phyloP scores from a whole-genome alignment of 2,888 invertebrate species.

The Sthenelais limicola region DNA sequence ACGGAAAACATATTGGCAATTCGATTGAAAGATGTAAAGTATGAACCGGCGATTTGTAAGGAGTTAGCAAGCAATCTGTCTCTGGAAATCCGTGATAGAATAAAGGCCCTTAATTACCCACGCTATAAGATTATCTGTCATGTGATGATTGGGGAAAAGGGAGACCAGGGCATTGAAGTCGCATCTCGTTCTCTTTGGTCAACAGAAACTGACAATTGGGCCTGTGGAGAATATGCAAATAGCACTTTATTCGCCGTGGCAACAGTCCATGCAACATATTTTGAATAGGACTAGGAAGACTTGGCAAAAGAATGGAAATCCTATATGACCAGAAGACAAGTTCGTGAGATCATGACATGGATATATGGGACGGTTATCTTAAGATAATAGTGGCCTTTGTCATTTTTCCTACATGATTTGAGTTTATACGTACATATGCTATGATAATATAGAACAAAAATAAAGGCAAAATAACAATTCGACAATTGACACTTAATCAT shows the following conservation, averaged over 20 bases:
- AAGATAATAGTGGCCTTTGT: too few species aligned
- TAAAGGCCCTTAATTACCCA: conserved; percentile 58
- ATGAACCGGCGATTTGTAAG: conserved; percentile 56
- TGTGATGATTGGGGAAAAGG: conserved; percentile 61
- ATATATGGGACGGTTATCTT: too few species aligned
- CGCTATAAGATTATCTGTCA: conserved; percentile 64
- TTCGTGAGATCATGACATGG: too few species aligned
- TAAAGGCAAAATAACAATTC: too few species aligned
- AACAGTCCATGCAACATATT: conserved; percentile 55
- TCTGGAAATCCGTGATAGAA: conserved; percentile 56
- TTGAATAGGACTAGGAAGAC: conserved; percentile 39
- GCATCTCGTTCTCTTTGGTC: conserved; percentile 63
- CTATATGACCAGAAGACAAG: too few species aligned
- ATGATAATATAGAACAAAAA: too few species aligned
- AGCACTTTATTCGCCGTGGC: conserved; percentile 59
- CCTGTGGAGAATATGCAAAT: conserved; percentile 59
- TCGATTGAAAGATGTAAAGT: conserved; percentile 55
- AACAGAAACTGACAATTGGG: conserved; percentile 59
- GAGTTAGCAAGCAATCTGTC: conserved; percentile 57
- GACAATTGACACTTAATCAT: too few species aligned
- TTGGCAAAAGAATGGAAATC: too few species aligned
- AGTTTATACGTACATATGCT: too few species aligned
- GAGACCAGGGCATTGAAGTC: conserved; percentile 60
- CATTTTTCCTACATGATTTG: too few species aligned
- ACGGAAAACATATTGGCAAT: conserved; percentile 55